phyloP scores from a whole-genome alignment of 2,797 vertebrate species.

The Eurystomus glaucurus region DNA sequence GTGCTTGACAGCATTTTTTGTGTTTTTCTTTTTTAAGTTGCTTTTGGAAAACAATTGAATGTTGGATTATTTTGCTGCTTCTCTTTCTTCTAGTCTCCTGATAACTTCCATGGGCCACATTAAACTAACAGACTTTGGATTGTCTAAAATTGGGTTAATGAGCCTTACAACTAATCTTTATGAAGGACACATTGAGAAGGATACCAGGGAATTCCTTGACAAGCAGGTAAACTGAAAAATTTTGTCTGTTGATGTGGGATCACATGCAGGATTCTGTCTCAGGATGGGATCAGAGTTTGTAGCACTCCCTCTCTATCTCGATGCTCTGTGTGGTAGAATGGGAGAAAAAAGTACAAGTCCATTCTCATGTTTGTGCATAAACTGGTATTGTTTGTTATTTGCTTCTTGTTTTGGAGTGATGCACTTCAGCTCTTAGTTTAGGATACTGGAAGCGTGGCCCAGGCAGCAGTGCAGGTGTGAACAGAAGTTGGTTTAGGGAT shows the following conservation, averaged over 20 bases:
- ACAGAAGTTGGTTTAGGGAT: neutral
- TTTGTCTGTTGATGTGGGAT: neutral
- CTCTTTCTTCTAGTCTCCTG: conserved; percentile 87
- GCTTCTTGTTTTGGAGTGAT: neutral
- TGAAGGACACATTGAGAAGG: conserved; percentile 97
- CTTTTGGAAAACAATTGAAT: neutral
- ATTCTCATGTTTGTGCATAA: neutral
- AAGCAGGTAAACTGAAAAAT: conserved; percentile 87
- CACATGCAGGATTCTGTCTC: neutral
- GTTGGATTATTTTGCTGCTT: neutral
- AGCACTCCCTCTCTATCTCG: neutral
- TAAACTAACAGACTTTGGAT: conserved; percentile 96
- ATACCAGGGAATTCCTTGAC: conserved; percentile 95
- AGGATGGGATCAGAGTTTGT: neutral
- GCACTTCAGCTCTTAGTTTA: neutral
- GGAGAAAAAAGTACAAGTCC: neutral
- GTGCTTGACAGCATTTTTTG: neutral
- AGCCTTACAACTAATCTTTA: conserved; percentile 97
- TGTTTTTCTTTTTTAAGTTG: neutral
- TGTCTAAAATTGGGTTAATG: conserved; percentile 98
- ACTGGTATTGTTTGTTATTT: neutral
- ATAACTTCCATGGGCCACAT: conserved; percentile 98
- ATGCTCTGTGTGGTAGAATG: accelerated
- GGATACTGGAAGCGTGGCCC: neutral
- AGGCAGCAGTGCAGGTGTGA: neutral